phyloP scores from a whole-genome alignment of 1,140 invertebrate species.

The Pseudomyrmex pallidus region DNA sequence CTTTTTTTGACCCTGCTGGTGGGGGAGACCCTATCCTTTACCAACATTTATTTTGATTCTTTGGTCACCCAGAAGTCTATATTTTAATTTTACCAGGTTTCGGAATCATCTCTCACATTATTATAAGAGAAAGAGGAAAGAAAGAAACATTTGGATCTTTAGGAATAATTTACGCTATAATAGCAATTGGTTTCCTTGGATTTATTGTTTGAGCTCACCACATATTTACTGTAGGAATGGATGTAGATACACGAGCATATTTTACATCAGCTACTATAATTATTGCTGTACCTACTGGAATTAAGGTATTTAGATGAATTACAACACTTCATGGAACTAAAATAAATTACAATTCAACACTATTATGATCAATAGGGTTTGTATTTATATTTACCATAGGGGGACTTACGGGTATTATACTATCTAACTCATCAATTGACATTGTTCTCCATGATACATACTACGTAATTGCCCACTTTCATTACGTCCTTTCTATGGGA shows the following conservation, averaged over 20 bases:
- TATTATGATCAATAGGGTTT: neutral
- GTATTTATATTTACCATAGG: too few relatives aligned
- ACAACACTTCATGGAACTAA: neutral
- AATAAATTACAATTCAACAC: neutral
- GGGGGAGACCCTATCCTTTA: constrained; percentile 90
- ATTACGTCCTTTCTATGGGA: neutral
- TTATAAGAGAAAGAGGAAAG: constrained; percentile 86
- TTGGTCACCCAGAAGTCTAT: constrained; percentile 92
- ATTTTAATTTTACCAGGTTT: constrained; percentile 89
- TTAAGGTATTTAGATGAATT: constrained; percentile 33
- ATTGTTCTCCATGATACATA: neutral
- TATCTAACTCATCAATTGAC: constrained; percentile 1
- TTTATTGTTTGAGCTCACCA: constrained; percentile 90
- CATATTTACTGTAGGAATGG: constrained; percentile 86
- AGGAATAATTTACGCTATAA: constrained; percentile 87
- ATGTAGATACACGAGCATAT: constrained; percentile 85
- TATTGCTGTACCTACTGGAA: constrained; percentile 19
- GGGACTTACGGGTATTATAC: too few relatives aligned
- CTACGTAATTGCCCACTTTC: neutral
- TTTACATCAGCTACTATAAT: constrained; percentile 87
- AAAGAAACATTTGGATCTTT: constrained; percentile 83
- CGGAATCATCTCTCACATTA: constrained; percentile 88
- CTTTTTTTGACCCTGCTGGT: constrained; percentile 89
- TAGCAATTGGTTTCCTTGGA: constrained; percentile 88
- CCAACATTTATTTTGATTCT: constrained; percentile 93